Evolutionary conservation across 2,888 invertebrate genomes (phyloP), one percentile per base, ranked within the genome.

Genomic region (Cheilosia urbana): DNA sequence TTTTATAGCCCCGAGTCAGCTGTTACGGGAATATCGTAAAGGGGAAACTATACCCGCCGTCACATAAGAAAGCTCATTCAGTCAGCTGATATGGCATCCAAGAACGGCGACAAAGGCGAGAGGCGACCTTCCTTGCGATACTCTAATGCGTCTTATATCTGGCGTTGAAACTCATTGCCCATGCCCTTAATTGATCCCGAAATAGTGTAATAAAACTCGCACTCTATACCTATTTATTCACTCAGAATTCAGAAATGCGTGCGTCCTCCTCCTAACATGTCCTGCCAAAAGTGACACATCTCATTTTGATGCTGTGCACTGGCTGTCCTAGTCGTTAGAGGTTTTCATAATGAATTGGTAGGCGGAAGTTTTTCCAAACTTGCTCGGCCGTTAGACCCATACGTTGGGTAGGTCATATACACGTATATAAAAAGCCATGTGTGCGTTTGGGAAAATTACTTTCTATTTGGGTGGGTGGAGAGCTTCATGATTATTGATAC

Each of bases 11-110:
- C 24, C 13, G 34, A 9, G 49, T 66, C 84, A 84, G 84, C 79
- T 84, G 84, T 42, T 65, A 42, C 11, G 79, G 84, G 84, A 84
- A 84, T 79, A 84, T 84, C 84, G 84, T 84, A 84, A 27, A 34
- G 40, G 60, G 79, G 79, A 4, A 2, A 21, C 7, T n/a, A 6
- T 2, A n/a, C n/a, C n/a, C n/a, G n/a, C 9, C 6, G 13, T 0
- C 2, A n/a, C 13, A 6, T 42, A 13, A n/a, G 9, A 72, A 72
- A 71, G 68, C 72, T 58, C 4, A 17, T 21, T 1, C 9, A 17
- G 65, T 49, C 79, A 84, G 84, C 84, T 84, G 84, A 45, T 63
- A 45, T 47, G 2, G 7, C 34, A 49, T 34, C 1, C 17, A 19
- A 37, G 13, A 37, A 13, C 4, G 17, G 3, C 34, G 45, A 40